Percentiles rank a stretch among this genome's conserved stretches.
Evolutionary conservation across 2,113 vertebrate genomes (phyloP).

Genomic region (Nematolebias whitei): DNA sequence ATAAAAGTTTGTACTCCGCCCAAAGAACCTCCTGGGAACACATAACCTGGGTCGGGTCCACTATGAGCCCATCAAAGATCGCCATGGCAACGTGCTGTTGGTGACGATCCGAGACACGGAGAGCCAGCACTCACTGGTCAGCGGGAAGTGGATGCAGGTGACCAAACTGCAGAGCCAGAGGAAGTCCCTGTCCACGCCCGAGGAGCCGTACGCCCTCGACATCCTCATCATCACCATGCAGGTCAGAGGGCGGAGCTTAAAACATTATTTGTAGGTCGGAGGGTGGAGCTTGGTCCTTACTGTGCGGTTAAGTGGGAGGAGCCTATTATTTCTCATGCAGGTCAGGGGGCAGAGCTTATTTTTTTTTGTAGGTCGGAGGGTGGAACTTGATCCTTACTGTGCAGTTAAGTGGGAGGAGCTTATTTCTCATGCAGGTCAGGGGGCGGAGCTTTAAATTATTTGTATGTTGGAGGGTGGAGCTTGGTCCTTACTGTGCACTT

Average conservation of each 20-base stretch:
- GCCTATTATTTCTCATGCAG: too few relatives aligned
- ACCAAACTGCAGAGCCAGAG: constrained; percentile 97
- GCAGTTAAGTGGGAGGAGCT: too few relatives aligned
- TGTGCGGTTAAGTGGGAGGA: too few relatives aligned
- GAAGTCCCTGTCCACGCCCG: constrained; percentile 96
- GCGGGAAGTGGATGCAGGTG: constrained; percentile 95
- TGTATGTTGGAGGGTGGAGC: too few relatives aligned
- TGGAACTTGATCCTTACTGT: too few relatives aligned
- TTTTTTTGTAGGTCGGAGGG: too few relatives aligned
- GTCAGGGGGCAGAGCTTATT: too few relatives aligned
- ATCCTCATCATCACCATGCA: constrained; percentile 97
- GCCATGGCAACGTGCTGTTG: constrained; percentile 93
- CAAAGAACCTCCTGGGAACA: constrained; percentile 91
- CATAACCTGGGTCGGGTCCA: constrained; percentile 94
- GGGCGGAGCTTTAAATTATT: too few relatives aligned
- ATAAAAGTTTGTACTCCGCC: background rate
- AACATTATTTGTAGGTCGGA: too few relatives aligned
- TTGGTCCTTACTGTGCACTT: too few relatives aligned
- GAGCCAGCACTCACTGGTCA: constrained; percentile 89
- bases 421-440: too few relatives aligned
- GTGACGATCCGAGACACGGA: constrained; percentile 92
- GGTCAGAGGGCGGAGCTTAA: constrained; percentile 70
- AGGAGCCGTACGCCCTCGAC: constrained; percentile 96
- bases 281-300: too few relatives aligned
- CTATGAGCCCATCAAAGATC: constrained; percentile 96